Conservation (phyloP, 2,888 invertebrate species). For the Achlya flavicornis region DNA sequence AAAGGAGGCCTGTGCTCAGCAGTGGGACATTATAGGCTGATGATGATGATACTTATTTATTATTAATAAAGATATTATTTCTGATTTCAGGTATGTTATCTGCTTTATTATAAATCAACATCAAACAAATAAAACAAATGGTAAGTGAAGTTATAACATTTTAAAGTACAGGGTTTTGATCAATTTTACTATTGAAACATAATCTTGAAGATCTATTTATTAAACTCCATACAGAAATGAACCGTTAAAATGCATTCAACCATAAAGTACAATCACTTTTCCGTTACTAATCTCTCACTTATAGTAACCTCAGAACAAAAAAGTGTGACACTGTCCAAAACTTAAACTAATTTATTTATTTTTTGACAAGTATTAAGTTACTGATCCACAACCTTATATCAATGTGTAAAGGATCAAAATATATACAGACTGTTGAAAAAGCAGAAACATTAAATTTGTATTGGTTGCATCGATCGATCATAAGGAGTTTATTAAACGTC, state of each 20-base stretch:
- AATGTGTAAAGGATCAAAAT: slow-evolving; percentile 19
- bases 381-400: slow-evolving; percentile 38
- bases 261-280: slow-evolving; percentile 69
- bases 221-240: slow-evolving; percentile 25
- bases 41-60: too few species aligned
- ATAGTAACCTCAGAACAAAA: slow-evolving; percentile 60
- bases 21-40: too few species aligned
- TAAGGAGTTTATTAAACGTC: slow-evolving; percentile 66
- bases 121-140: not conserved
- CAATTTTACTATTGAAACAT: not conserved
- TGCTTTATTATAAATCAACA: not conserved
- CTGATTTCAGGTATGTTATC: not conserved
- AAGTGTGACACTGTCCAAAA: slow-evolving; percentile 51
- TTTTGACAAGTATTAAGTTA: slow-evolving; percentile 17
- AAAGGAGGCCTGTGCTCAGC: too few species aligned
- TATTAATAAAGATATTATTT: not conserved
- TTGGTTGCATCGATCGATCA: slow-evolving; percentile 63
- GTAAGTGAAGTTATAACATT: not conserved
- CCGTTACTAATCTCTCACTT: slow-evolving; percentile 34
- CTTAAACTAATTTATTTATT: slow-evolving; percentile 28
- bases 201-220: slow-evolving; percentile 18
- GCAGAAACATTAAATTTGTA: slow-evolving; percentile 30
- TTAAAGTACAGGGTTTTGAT: not conserved
- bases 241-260: slow-evolving; percentile 54
- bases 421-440: not conserved